Evolutionary conservation across 2,888 invertebrate species (phyloP), one percentile per base, ranked within the genome.

Genomic region (Acrocyrtus sp.): DNA sequence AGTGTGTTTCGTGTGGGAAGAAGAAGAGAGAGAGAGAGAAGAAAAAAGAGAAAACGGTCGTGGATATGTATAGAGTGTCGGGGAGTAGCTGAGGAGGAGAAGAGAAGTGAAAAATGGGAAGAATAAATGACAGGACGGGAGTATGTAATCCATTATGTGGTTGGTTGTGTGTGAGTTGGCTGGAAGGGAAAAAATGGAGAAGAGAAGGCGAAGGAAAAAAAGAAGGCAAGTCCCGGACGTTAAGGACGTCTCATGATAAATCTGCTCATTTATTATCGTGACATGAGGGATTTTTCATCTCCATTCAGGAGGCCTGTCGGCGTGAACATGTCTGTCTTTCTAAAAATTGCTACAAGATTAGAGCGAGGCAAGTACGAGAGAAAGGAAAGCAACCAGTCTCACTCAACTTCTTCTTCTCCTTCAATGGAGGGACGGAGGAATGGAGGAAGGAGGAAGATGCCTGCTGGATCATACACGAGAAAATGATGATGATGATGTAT

Each of bases 111-210:
- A 57, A 66, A 56, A 48, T 51, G 60, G 57, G 29, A 58, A 50
- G 48, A 51, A 66, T 47, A 56, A 56, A 58, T 41, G 57, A 58
- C 66, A 67, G 60, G 54, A 56, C 76, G 78, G 29, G 76, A 75
- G 76, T 78, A 75, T 47, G 62, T 50, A 63, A 62, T 70, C 57
- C 50, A 70, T 70, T 70, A 61, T 57, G 62, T 57, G 62, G 62
- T 60, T 63, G 54, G 57, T 48, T 57, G 39, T 50, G 57, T 58
- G 57, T 54, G n/a, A n/a, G n/a, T n/a, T 58, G 41, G 51, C 67
- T 58, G 57, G 51, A 58, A 58, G 60, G 53, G 48, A 56, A 34
- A 56, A 34, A 56, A 56, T n/a, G n/a, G n/a, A n/a, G n/a, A n/a
- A n/a, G n/a, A n/a, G n/a, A n/a, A n/a, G n/a, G n/a, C n/a, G n/a